Evolutionary conservation across 2,797 vertebrate genomes (phyloP).

Genomic region (Poeciliopsis presidionis): DNA sequence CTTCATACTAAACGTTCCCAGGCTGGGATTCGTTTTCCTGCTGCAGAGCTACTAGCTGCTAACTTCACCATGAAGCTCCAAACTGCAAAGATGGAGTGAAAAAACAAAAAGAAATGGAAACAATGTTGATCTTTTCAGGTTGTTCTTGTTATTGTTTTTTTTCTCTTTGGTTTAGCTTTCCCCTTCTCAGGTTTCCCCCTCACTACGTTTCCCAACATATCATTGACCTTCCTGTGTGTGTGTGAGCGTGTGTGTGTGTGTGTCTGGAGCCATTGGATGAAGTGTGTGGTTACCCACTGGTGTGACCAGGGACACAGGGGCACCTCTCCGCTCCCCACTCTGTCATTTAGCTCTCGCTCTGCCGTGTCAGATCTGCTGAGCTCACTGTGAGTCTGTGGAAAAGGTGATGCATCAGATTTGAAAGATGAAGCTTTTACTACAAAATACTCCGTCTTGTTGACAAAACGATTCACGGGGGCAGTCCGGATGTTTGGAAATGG

Average conservation of each 20-base stretch:
- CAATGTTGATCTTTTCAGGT: constrained; percentile 51
- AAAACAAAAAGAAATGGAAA: neutral
- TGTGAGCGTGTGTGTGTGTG: constrained; percentile 57
- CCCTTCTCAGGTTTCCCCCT: constrained; percentile 76
- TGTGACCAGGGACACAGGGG: constrained; percentile 71
- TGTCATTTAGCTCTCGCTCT: constrained; percentile 20
- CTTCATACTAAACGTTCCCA: neutral
- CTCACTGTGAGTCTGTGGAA: neutral
- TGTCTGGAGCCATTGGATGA: constrained; percentile 65
- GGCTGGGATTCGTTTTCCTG: neutral
- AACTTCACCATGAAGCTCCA: neutral
- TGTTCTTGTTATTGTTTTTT: constrained; percentile 69
- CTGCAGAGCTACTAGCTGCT: neutral
- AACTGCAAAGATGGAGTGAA: neutral
- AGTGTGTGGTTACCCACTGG: constrained; percentile 74
- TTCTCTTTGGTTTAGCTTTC: constrained; percentile 70
- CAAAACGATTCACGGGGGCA: neutral
- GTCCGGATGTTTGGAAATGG: neutral
- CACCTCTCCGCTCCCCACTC: constrained; percentile 48
- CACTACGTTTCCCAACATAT: constrained; percentile 74
- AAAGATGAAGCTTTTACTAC: neutral
- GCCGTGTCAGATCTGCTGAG: neutral
- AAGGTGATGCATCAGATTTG: neutral
- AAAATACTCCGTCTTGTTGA: neutral
- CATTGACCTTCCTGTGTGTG: constrained; percentile 64